Base-by-base conservation (phyloP, 2,113 vertebrate genomes). In the Romanogobio albipinnatus region DNA sequence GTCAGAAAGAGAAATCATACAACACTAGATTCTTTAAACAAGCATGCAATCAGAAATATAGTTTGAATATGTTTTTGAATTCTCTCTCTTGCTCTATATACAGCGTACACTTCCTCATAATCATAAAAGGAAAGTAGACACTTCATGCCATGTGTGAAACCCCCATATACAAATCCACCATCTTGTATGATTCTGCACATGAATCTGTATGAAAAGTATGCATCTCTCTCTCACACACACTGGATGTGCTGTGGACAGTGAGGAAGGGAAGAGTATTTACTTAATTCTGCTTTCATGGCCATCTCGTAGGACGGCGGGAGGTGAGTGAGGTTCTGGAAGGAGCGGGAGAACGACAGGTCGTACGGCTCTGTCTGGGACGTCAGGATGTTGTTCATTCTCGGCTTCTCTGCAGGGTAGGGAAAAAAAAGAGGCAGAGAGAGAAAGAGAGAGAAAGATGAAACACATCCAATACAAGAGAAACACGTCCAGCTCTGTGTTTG, bases 311-410 rank as follows among this genome's bases (percentile, higher is more conserved):
- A 97, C 1, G 97, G 97, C 4, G 96, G 96, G 74, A 98, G 95
- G 89, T 98, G 98, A 74, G 96, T 96, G 91, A 99, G 96, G 92
- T 98, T 99, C 96, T 99, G 98, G 95, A 98, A 99, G 86, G 97
- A 99, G 82, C 97, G 95, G 86, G 98, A 99, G 92, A 99, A 98
- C 70, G 97, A 98, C 71, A 99, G 93, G 87, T 99, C 97, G 14
- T 99, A 99, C 83, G 98, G 97, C 90, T 98, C 98, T 0, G 98
- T 99, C 88, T 97, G 97, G 0, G 98, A 98, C 4, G 98, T 99
- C 87, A 99, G 95, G 89, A 99, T 99, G 91, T 97, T 98, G 96
- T 99, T 99, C 95, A 96, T 95, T 70, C 97, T 93, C 1, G 97
- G 97, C 82, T 98, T 96, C 84, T 99, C 98, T 99, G 94, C 9